These are phyloP conservation scores for Neria commutata DNA, from an alignment of 2,888 invertebrate genomes.

Conservation along the genomic window DNA sequence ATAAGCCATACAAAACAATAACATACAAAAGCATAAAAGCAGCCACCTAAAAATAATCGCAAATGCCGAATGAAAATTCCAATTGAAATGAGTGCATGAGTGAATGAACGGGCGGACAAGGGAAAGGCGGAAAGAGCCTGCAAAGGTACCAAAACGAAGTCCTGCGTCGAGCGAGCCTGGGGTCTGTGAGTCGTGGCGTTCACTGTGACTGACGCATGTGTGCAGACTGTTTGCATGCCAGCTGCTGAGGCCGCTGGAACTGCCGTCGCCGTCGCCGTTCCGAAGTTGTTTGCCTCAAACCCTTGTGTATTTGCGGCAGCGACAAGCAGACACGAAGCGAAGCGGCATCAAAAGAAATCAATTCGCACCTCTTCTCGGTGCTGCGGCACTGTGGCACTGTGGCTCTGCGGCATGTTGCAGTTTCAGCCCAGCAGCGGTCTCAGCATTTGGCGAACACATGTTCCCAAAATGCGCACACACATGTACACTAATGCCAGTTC, in stretches of 20 bases:
- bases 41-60: neutral
- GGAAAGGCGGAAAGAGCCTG: neutral
- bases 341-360: slow-evolving; percentile 3
- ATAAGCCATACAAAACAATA: neutral
- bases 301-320: no score
- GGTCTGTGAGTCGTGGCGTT: no score
- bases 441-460: slow-evolving; percentile 61
- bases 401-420: neutral
- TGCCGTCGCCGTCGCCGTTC: neutral
- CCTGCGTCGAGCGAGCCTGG: no score
- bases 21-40: neutral
- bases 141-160: no score
- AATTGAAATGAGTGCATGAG: neutral
- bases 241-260: neutral
- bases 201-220: neutral
- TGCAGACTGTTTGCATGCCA: neutral
- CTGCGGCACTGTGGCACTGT: slow-evolving; percentile 8
- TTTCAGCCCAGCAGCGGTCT: no score
- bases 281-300: neutral
- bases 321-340: no score
- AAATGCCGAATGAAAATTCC: neutral
- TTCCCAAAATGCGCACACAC: slow-evolving; percentile 46
- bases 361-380: slow-evolving; percentile 29
- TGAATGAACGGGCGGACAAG: neutral
- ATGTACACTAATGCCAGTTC: no score